phyloP scores from a whole-genome alignment of 2,888 invertebrate species.

The Drosophila flavopinicola region DNA sequence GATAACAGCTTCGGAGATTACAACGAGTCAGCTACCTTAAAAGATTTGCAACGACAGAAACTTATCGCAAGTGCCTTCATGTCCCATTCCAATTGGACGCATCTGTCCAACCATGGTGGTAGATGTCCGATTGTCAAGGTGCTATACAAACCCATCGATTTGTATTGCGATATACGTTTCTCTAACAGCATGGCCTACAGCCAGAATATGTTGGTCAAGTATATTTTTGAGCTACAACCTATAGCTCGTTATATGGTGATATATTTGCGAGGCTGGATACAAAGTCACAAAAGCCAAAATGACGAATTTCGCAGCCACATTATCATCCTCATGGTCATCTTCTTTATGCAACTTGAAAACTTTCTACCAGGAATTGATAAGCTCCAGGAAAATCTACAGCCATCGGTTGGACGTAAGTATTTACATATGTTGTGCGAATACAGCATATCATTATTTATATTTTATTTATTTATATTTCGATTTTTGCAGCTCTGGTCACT shows the following conservation, averaged over 20 bases:
- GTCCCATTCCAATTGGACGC: background rate
- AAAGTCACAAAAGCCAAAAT: rapidly evolving
- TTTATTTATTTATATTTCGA: background rate
- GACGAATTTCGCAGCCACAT: constrained; percentile 12
- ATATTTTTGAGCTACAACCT: constrained; percentile 35
- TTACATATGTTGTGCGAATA: too few relatives aligned
- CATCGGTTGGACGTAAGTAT: constrained; percentile 19
- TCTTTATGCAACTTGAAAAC: constrained; percentile 19
- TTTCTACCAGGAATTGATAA: constrained; percentile 12
- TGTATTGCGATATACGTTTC: constrained; percentile 30
- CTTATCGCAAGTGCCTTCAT: background rate
- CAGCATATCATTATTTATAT: too few relatives aligned
- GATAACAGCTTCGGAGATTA: constrained; percentile 8
- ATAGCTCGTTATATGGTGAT: constrained; percentile 37
- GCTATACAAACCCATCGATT: background rate
- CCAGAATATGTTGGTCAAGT: constrained; percentile 29
- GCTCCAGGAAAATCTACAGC: background rate
- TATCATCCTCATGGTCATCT: constrained; percentile 31
- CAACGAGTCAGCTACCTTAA: background rate
- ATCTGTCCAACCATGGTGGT: rapidly evolving
- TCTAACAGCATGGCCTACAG: background rate
- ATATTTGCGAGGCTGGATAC: constrained; percentile 19
- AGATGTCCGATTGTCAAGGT: constrained; percentile 12
- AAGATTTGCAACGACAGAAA: background rate
- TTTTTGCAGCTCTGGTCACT: background rate